These are phyloP conservation scores for Lordiphosa stackelbergi DNA, from an alignment of 1,140 invertebrate genomes.

Conservation along the genomic window DNA sequence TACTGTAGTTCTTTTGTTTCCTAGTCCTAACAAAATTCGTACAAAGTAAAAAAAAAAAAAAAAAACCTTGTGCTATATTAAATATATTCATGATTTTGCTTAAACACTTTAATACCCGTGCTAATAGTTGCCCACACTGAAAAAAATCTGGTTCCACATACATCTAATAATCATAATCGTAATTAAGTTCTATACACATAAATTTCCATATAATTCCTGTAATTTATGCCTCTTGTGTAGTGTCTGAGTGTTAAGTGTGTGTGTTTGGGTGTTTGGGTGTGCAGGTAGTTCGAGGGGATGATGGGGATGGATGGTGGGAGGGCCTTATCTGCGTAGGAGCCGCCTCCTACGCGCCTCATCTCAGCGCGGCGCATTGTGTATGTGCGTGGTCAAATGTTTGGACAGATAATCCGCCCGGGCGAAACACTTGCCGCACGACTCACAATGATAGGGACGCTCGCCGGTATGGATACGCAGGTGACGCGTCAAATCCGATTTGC, in stretches of 20 bases:
- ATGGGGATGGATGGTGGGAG: constrained; percentile 19
- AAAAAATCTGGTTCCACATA: not conserved
- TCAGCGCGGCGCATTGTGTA: constrained; percentile 84
- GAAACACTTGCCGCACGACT: constrained; percentile 94
- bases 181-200: constrained; percentile 51
- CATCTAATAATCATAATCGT: constrained; percentile 37
- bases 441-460: constrained; percentile 89
- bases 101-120: constrained; percentile 7
- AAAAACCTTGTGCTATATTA: constrained; percentile 32
- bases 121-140: constrained; percentile 1
- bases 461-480: constrained; percentile 92
- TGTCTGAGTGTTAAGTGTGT: constrained; percentile 17
- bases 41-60: constrained; percentile 32
- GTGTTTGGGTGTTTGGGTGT: constrained; percentile 12
- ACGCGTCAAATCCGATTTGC: constrained; percentile 90
- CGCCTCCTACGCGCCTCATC: constrained; percentile 78
- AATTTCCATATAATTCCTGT: constrained; percentile 53
- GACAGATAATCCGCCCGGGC: constrained; percentile 92
- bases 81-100: constrained; percentile 18
- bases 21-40: constrained; percentile 1
- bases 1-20: constrained; percentile 12
- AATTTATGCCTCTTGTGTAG: constrained; percentile 48
- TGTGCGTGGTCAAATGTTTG: constrained; percentile 92
- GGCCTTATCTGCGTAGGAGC: constrained; percentile 77
- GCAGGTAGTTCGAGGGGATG: too few relatives aligned